Base-by-base conservation (phyloP, 2,113 vertebrate species). In the Lipotes vexillifer region DNA sequence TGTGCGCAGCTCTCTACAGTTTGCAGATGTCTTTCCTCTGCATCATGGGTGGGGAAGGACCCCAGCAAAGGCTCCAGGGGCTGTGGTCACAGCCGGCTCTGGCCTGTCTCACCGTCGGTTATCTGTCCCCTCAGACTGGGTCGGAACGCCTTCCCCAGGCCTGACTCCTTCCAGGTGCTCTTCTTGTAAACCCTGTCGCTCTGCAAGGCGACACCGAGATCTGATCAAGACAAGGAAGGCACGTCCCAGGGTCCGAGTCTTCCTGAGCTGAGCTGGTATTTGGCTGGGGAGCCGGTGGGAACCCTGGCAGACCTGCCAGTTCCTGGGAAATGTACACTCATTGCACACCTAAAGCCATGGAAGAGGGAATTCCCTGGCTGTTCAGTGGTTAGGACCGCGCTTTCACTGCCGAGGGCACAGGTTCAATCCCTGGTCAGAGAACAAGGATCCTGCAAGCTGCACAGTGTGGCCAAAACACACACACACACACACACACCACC, bases 251-350 rank as follows among this genome's bases (percentile, higher is more conserved):
- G 20, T 6, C 72, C 59, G 59, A 18, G 6, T 14, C 55, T 33
- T 66, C 71, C 33, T 13, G 46, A 31, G 46, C 31, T 1, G 61
- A 44, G 72, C 71, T 3, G n/a, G 36, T 2, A 0, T 27, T 6
- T 0, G 12, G 63, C 38, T 17, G 29, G 61, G 44, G 81, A 10
- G n/a, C 57, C 3, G 23, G 10, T 1, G 49, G 49, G 27, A 75
- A 68, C 61, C 0, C 13, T 1, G 13, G 23, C 8, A 0, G 55
- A 9, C 23, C n/a, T 4, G 2, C 8, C 2, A 0, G 63, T 4
- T 15, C 21, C 49, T 13, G 1, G 31, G 52, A 31, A 25, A 25
- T 0, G 0, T 0, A 6, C 8, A 0, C 23, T 21, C 13, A 14
- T 5, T 2, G 3, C 3, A 3, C 18, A 0, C 80, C n/a, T 9